Evolutionary conservation across 2,797 vertebrate species (phyloP).

Genomic region (Eulemur coronatus): DNA sequence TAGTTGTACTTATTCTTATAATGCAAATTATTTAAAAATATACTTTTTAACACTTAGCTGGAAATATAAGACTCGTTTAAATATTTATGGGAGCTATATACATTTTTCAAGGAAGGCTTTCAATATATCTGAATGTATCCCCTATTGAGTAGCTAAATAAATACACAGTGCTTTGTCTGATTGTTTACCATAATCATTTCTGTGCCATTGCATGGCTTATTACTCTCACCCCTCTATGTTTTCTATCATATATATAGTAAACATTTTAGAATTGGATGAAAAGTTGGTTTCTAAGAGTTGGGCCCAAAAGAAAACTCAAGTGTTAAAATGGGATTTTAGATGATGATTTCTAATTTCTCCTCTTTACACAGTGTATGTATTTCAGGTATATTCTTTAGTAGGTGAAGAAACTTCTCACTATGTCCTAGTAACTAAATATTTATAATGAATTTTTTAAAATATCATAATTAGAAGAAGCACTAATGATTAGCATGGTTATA

Average conservation of each 20-base stretch:
- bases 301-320: background rate
- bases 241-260: background rate
- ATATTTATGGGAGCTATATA: background rate
- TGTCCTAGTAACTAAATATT: slow-evolving; percentile 4
- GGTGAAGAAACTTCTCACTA: background rate
- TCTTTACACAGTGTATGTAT: background rate
- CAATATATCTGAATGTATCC: background rate
- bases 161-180: background rate
- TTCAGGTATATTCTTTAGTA: background rate
- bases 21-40: background rate
- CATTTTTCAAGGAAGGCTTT: background rate
- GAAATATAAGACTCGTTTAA: background rate
- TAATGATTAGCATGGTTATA: background rate
- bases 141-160: background rate
- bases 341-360: background rate
- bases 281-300: background rate
- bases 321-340: background rate
- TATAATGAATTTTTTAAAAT: background rate
- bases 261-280: background rate
- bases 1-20: background rate
- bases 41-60: background rate
- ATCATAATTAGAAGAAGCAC: background rate
- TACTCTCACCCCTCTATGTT: background rate
- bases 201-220: background rate
- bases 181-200: background rate